A percentile compares a stretch with the other conserved stretches of the same genome.
Evolutionary conservation across 2,888 invertebrate genomes (phyloP).

Genomic region (Ptychoptera albimana): DNA sequence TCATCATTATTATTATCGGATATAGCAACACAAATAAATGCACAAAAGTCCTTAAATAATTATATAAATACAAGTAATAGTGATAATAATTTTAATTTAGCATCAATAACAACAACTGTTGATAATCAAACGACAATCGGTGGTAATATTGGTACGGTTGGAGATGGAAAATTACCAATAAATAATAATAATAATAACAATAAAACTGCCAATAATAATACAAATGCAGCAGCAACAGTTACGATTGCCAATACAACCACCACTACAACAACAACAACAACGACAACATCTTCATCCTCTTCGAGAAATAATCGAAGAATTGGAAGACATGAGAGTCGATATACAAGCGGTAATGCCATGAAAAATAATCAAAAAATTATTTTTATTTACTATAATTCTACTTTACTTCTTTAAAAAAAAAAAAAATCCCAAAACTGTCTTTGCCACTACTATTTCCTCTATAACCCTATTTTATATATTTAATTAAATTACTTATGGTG

Average conservation of each 20-base stretch:
- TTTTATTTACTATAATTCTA: slow-evolving; percentile 1
- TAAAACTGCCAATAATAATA: not conserved
- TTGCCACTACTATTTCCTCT: too few relatives aligned
- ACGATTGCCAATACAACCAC: not conserved
- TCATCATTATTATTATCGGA: not conserved
- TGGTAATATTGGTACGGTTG: too few relatives aligned
- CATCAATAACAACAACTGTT: not conserved
- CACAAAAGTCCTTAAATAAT: not conserved
- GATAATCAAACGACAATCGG: not conserved
- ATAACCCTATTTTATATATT: too few relatives aligned
- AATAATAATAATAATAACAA: slow-evolving; percentile 6
- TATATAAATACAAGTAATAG: not conserved
- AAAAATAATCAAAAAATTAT: not conserved
- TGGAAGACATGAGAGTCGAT: slow-evolving; percentile 19
- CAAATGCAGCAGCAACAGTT: not conserved
- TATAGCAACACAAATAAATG: slow-evolving; percentile 7
- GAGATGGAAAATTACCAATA: not conserved
- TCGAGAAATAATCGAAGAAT: slow-evolving; percentile 14
- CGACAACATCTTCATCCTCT: slow-evolving; percentile 10
- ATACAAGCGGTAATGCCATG: slow-evolving; percentile 19
- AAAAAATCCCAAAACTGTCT: too few relatives aligned
- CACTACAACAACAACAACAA: slow-evolving; percentile 8
- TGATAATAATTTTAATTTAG: not conserved
- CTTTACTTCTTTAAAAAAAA: not conserved
- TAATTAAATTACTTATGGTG: too few relatives aligned